Base-by-base conservation (phyloP, 1,140 invertebrate genomes). In the Apocrypta bakeri region DNA sequence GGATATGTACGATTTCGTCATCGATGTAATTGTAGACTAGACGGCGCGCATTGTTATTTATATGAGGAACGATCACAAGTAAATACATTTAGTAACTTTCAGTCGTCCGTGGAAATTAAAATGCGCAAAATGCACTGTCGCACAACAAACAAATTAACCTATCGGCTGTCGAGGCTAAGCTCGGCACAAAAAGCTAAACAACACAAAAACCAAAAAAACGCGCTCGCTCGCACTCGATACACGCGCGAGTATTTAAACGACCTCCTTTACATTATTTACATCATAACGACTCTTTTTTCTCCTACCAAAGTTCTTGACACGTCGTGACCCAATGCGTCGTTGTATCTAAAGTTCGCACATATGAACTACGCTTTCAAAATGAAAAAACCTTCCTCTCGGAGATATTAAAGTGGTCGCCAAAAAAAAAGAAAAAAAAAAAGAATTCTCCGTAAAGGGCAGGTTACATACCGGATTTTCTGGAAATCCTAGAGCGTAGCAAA, bases 201-300 rank as follows among this genome's bases (percentile, higher is more conserved):
- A 66, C 25, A 66, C 9, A 66, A 66, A 66, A 66, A 66, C 61
- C 2, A 21, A 64, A 7, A n/a, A 64, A 8, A 64, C n/a, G 6
- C n/a, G n/a, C n/a, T 9, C 11, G 61, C n/a, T n/a, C n/a, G n/a
- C n/a, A n/a, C n/a, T n/a, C 56, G n/a, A 61, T 8, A 61, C 40
- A 72, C 25, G 17, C 27, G 63, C 63, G 42, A 63, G 61, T 66
- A 64, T 77, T 66, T 77, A 77, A 77, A 77, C 24, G 61, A 77
- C 40, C 75, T 77, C 6, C 33, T 77, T 77, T 77, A 24, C 61
- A 77, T 77, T 77, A 66, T 77, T 77, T 77, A 21, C 3, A 64
- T 11, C 56, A 40, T 25, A 66, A 66, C 33, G 61, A 77, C 29
- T 77, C 17, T 21, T 21, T 77, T 77, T 76, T 77, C 40, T 1